These are phyloP conservation scores for Toxotes lorentzi DNA, from an alignment of 2,797 vertebrate species.

Conservation along the genomic window DNA sequence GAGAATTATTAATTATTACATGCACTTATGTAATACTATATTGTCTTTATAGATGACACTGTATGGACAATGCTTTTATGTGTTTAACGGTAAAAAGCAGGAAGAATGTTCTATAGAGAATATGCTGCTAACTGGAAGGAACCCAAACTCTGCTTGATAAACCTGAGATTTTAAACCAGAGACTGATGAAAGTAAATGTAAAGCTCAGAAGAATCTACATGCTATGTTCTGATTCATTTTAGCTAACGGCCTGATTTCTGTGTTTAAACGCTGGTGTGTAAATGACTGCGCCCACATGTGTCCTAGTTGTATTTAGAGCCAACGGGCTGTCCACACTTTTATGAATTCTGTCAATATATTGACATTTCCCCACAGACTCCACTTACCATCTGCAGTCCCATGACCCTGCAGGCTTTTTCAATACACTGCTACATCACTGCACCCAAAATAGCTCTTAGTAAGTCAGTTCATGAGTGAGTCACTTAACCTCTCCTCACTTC, in stretches of 20 bases:
- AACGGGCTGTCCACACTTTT: conserved; percentile 18
- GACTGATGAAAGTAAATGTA: background rate
- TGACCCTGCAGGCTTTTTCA: conserved; percentile 17
- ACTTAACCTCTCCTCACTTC: background rate
- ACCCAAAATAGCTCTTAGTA: background rate
- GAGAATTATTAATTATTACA: too few relatives aligned
- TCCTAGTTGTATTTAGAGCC: background rate
- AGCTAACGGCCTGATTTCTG: too few relatives aligned
- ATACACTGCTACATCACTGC: conserved; percentile 21
- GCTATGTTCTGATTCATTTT: too few relatives aligned
- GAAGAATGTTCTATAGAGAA: background rate
- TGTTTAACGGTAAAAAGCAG: too few relatives aligned
- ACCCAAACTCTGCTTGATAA: background rate
- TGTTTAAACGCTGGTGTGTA: too few relatives aligned
- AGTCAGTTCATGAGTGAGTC: background rate
- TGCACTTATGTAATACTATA: too few relatives aligned
- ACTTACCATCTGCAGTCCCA: conserved; percentile 45
- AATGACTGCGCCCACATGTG: background rate
- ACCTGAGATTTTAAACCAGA: background rate
- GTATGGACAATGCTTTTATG: background rate
- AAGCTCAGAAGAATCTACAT: too few relatives aligned
- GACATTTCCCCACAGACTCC: conserved; percentile 51
- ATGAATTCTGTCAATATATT: conserved; percentile 50
- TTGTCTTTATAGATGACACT: too few relatives aligned
- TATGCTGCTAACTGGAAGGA: background rate